Conservation (phyloP, 2,888 invertebrate genomes). For the Dioctria linearis region DNA sequence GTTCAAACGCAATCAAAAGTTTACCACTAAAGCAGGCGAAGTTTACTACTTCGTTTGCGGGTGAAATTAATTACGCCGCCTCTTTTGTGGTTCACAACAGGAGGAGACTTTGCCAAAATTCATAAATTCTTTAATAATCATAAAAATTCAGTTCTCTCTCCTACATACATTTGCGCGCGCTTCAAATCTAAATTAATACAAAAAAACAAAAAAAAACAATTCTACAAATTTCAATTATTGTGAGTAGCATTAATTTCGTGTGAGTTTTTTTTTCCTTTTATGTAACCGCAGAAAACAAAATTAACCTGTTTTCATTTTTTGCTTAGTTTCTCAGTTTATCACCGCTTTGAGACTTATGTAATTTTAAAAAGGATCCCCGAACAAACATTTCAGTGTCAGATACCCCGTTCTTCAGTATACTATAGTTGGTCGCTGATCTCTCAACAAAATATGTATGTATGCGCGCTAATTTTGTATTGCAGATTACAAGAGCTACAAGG, state of each 20-base stretch:
- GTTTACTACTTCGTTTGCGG: conserved; percentile 11
- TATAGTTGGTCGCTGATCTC: background rate
- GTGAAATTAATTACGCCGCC: conserved; percentile 36
- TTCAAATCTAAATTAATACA: background rate
- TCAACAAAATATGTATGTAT: background rate
- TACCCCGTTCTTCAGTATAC: background rate
- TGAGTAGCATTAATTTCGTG: conserved; percentile 6
- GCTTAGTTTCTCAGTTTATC: background rate
- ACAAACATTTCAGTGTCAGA: conserved; percentile 40
- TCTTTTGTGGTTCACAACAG: background rate
- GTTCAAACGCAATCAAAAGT: conserved; percentile 49
- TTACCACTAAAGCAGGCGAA: conserved; percentile 40
- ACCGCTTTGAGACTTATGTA: background rate
- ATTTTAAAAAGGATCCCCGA: background rate
- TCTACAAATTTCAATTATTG: conserved; percentile 39
- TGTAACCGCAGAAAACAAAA: background rate
- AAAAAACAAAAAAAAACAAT: background rate
- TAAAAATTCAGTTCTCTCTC: background rate
- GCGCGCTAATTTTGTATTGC: conserved; percentile 31
- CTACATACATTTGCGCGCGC: background rate
- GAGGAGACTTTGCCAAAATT: background rate
- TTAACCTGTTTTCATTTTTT: conserved; percentile 3
- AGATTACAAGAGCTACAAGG: conserved; percentile 2
- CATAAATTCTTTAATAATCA: background rate
- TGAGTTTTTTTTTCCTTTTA: conserved; percentile 2